Conservation (phyloP, 2,888 invertebrate species). For the Blastobasis adustella region DNA sequence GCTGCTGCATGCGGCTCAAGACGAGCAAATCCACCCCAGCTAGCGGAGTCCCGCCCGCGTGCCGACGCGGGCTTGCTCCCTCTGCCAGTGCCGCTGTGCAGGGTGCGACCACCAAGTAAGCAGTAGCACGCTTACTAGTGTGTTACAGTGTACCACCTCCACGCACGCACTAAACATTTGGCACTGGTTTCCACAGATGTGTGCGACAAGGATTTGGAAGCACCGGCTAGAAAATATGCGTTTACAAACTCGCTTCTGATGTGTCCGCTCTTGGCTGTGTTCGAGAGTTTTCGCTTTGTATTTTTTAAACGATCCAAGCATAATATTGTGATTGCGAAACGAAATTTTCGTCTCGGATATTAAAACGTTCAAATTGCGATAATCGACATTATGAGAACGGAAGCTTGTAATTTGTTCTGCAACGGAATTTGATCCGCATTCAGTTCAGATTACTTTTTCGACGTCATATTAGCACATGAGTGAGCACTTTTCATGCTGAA, state of each 20-base stretch:
- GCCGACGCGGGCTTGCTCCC: constrained; percentile 62
- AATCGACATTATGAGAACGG: too few species aligned
- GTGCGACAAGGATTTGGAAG: constrained; percentile 36
- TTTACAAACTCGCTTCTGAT: constrained; percentile 27
- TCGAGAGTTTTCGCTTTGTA: not conserved
- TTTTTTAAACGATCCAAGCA: too few species aligned
- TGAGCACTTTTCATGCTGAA: too few species aligned
- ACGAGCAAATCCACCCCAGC: constrained; percentile 73
- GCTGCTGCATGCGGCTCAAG: constrained; percentile 88
- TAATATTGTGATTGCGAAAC: too few species aligned
- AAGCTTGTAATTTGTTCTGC: too few species aligned
- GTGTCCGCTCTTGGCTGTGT: not conserved
- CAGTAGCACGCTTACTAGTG: constrained; percentile 34
- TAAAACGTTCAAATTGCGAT: too few species aligned
- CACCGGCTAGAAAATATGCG: constrained; percentile 20
- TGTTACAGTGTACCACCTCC: not conserved
- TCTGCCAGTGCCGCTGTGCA: constrained; percentile 66
- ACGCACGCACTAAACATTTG: not conserved
- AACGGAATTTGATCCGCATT: too few species aligned
- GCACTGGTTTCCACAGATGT: constrained; percentile 34
- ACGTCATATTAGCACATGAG: too few species aligned
- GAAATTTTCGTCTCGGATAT: too few species aligned
- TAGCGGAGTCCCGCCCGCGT: constrained; percentile 71
- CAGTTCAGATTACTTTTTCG: too few species aligned
- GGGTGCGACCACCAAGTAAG: constrained; percentile 72